Base-by-base conservation (phyloP, 2,113 vertebrate genomes). In the Pluvialis apricaria region DNA sequence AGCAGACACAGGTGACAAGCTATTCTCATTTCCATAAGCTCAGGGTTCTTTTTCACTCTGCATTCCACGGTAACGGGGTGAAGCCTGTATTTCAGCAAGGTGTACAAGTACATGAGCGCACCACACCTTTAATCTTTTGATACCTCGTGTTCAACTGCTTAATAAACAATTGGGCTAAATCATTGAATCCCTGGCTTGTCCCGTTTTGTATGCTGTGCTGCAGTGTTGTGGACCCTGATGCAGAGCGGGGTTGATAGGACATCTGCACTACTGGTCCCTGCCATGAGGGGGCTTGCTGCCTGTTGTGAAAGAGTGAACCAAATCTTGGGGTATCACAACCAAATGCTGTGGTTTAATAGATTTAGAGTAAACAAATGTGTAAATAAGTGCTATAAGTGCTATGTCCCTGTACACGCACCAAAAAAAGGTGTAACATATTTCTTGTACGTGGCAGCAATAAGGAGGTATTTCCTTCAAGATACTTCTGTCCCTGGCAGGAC, bases 211-310 rank as follows among this genome's bases (percentile, higher is more conserved):
- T 70, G 34, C 14, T 54, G 19, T 58, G 40, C 73, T 88, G 25
- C 38, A 38, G 28, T 22, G 40, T 34, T 81, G 52, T 62, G 45
- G 52, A 29, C 12, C 25, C 5, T 0, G 0, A 5, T 1, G 0
- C 21, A 2, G 7, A 51, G 29, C 0, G 0, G 21, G 17, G 4
- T 25, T 49, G 28, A 29, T 13, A n/a, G 71, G 25, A 57, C n/a
- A 42, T 51, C 61, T 79, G 32, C 51, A 4, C n/a, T 49, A 31
- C 71, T 40, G 49, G 22, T 62, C 16, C 32, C 38, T 89, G n/a
- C 18, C 29, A 31, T 5, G 38, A 4, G 1, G 10, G 2, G 9
- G 16, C 13, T 6, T 18, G 58, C 54, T 72, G 31, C 26, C 20
- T 54, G 7, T 18, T 69, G 44, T 28, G 81, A 47, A 64, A 64